These are phyloP conservation scores for Actinia tenebrosa DNA, from an alignment of 64 coral and sea anemone species.

Conservation along the genomic window DNA sequence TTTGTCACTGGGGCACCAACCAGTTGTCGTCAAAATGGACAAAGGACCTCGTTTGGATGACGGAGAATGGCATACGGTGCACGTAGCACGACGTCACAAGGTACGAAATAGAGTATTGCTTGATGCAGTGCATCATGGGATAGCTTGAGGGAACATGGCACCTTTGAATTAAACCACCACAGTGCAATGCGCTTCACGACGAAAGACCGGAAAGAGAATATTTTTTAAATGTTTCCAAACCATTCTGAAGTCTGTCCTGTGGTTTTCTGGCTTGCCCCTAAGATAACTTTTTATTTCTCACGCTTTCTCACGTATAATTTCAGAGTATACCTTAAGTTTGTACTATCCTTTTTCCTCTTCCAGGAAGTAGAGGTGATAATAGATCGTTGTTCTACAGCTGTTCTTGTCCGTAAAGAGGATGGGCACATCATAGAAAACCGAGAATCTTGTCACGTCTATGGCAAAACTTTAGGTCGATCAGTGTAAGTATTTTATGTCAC, in stretches of 20 bases:
- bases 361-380: conserved; percentile 25
- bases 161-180: too few species aligned
- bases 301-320: background rate
- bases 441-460: conserved; percentile 25
- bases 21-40: conserved; percentile 60
- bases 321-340: too few species aligned
- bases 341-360: background rate
- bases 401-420: conserved; percentile 14
- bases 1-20: conserved; percentile 56
- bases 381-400: conserved; percentile 12
- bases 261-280: too few species aligned
- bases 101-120: conserved; percentile 3
- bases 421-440: conserved; percentile 39
- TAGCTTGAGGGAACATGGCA: too few species aligned
- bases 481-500: conserved; percentile 6
- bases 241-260: too few species aligned
- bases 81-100: conserved; percentile 66
- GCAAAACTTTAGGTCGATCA: conserved; percentile 1
- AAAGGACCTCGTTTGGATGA: conserved; percentile 68
- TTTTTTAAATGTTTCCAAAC: too few species aligned
- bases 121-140: too few species aligned
- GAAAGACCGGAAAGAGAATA: too few species aligned
- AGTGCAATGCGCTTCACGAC: too few species aligned
- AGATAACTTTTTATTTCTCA: background rate
- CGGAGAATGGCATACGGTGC: conserved; percentile 74